Percentiles rank a stretch among this genome's conserved stretches.
Evolutionary conservation across 2,888 invertebrate species (phyloP).

Genomic region (Chrysolina haemoptera): DNA sequence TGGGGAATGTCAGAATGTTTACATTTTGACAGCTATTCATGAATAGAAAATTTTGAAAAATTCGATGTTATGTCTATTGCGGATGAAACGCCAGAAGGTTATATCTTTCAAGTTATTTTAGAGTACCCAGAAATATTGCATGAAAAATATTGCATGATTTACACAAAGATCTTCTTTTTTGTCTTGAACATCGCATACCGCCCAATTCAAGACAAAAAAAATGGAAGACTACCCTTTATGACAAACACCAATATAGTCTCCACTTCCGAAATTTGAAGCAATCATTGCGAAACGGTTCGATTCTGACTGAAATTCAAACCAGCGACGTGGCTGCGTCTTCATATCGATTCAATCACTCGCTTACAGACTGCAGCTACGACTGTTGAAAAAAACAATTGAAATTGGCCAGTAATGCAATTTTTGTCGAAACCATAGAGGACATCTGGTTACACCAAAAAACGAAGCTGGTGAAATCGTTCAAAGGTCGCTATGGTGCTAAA

Average conservation of each 20-base stretch:
- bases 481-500: too few relatives aligned
- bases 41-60: conserved; percentile 29
- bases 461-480: too few relatives aligned
- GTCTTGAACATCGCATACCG: conserved; percentile 50
- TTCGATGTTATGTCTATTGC: conserved; percentile 28
- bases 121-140: conserved; percentile 66
- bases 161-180: conserved; percentile 55
- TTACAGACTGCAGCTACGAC: conserved; percentile 14
- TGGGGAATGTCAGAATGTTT: conserved; percentile 53
- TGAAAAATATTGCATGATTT: conserved; percentile 61
- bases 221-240: conserved; percentile 50
- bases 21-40: conserved; percentile 49
- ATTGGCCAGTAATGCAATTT: conserved; percentile 33
- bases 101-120: conserved; percentile 67
- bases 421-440: conserved; percentile 66
- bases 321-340: not conserved
- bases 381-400: conserved; percentile 26
- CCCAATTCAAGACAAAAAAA: conserved; percentile 48
- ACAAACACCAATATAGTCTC: conserved; percentile 54
- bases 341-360: conserved; percentile 23
- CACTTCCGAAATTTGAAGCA: conserved; percentile 28
- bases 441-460: too few relatives aligned
- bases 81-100: conserved; percentile 39
- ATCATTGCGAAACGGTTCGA: conserved; percentile 10
- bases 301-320: conserved; percentile 26